Evolutionary conservation across 2,888 invertebrate species (phyloP).

Genomic region (Ichneumon xanthorius): DNA sequence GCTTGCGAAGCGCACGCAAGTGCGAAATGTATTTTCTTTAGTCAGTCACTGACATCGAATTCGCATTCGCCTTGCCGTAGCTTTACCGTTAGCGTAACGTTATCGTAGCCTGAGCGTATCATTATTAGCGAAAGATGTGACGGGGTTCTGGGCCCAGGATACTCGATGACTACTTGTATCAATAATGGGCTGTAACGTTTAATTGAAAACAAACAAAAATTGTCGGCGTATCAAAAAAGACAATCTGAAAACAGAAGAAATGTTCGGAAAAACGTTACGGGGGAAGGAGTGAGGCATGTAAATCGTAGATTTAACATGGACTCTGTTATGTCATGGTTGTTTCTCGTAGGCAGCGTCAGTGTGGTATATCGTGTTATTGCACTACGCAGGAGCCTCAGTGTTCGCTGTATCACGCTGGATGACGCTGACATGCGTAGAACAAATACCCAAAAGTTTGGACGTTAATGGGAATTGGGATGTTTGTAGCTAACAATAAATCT

Average conservation of each 20-base stretch:
- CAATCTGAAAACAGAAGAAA: neutral
- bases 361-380: neutral
- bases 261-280: neutral
- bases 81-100: no score
- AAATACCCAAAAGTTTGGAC: neutral
- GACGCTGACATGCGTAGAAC: neutral
- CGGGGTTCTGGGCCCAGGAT: no score
- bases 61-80: no score
- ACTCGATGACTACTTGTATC: no score
- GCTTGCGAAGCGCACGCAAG: no score
- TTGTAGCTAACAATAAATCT: conserved; percentile 10
- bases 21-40: no score
- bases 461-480: neutral
- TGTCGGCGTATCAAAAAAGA: no score
- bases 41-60: no score
- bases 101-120: no score
- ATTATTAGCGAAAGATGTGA: no score
- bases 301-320: neutral
- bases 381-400: neutral
- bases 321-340: neutral
- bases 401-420: neutral
- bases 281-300: neutral
- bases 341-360: neutral
- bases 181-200: no score
- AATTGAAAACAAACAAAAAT: no score